These are phyloP conservation scores for Sphaeramia orbicularis DNA, from an alignment of 2,797 vertebrate species.

Conservation along the genomic window DNA sequence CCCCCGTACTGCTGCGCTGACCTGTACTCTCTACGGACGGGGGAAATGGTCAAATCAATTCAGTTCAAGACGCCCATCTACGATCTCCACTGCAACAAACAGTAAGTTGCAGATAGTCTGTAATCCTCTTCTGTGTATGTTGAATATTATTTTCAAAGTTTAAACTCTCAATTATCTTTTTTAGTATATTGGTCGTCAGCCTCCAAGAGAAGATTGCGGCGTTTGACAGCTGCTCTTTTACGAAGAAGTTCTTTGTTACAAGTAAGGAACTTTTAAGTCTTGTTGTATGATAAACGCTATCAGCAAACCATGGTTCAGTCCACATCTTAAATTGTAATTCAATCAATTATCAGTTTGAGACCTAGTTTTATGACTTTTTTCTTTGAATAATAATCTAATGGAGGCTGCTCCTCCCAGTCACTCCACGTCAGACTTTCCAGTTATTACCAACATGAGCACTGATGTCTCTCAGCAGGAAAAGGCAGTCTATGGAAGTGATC, in stretches of 20 bases:
- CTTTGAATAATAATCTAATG: too few relatives aligned
- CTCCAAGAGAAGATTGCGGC: conserved; percentile 99
- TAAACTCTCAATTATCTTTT: conserved; percentile 27
- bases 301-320: neutral
- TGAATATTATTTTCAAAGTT: conserved; percentile 4
- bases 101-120: conserved; percentile 75
- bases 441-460: too few relatives aligned
- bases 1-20: conserved; percentile 96
- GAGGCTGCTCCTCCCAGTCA: too few relatives aligned
- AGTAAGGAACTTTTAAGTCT: conserved; percentile 84
- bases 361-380: too few relatives aligned
- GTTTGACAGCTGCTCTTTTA: conserved; percentile 99
- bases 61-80: conserved; percentile 99
- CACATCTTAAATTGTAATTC: too few relatives aligned
- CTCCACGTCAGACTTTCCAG: too few relatives aligned
- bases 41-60: conserved; percentile 98
- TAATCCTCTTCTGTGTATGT: too few relatives aligned
- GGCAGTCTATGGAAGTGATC: too few relatives aligned
- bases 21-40: conserved; percentile 94
- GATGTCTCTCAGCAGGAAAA: too few relatives aligned
- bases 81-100: conserved; percentile 96
- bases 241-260: conserved; percentile 99
- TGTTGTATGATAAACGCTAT: neutral
- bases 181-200: conserved; percentile 95
- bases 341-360: too few relatives aligned